phyloP scores from a whole-genome alignment of 2,113 vertebrate species.

The Platysteira castanea region DNA sequence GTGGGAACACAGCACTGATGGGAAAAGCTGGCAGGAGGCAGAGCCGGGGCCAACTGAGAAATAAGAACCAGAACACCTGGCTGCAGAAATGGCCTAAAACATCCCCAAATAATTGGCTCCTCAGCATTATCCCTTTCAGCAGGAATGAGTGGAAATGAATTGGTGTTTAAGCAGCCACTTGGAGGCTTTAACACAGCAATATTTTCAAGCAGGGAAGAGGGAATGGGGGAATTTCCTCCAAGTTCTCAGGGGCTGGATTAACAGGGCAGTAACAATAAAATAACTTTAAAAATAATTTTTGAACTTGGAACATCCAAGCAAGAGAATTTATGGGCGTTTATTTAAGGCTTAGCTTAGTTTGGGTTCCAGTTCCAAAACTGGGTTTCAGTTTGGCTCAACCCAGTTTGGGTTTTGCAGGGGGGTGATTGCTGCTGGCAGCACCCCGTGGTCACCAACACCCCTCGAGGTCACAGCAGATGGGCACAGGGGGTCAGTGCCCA shows the following conservation, averaged over 20 bases:
- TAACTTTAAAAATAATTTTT: neutral
- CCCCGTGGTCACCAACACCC: neutral
- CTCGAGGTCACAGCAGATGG: accelerated
- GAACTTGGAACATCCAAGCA: neutral
- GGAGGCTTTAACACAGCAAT: neutral
- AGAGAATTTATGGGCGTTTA: neutral
- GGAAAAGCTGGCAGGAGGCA: neutral
- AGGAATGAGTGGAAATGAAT: neutral
- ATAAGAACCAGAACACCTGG: slow-evolving; percentile 31
- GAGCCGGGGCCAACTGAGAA: neutral
- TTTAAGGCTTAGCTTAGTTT: neutral
- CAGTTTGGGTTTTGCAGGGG: neutral
- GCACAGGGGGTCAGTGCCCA: neutral
- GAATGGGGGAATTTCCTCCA: accelerated
- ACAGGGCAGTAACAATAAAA: neutral
- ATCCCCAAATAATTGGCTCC: neutral
- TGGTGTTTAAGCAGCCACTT: neutral
- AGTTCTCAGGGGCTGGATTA: neutral
- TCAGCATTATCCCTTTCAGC: neutral
- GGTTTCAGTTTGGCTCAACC: neutral
- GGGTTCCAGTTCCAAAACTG: neutral
- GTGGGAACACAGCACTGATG: neutral
- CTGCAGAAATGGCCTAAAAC: neutral
- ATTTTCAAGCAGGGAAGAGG: neutral
- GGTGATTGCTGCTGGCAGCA: neutral